Base-by-base conservation (phyloP, 2,113 vertebrate genomes). In the Cynocephalus volans region DNA sequence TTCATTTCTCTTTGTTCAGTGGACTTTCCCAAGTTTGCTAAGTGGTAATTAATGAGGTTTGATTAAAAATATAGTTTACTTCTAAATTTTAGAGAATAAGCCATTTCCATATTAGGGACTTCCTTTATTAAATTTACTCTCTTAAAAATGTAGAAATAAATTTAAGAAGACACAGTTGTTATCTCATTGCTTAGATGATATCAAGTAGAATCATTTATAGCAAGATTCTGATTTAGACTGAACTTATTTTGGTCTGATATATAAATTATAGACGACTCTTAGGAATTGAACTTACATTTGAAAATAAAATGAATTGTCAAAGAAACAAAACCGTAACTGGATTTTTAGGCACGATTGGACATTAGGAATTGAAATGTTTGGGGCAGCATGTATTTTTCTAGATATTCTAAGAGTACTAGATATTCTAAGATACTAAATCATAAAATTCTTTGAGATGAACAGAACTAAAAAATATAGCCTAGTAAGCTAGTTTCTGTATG, bases 241-340 rank as follows among this genome's bases (percentile, higher is more conserved):
- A 2, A 79, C 8, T 7, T 62, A 28, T 87, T 79, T 90, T 67
- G 62, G 9, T 93, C 94, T 86, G 17, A 87, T 76, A 52, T 60
- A 26, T 21, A 64, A 28, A 5, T 36, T 86, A 90, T 18, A 2
- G 6, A 28, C 70, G 41, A 56, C 10, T 70, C 7, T 60, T 58
- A 86, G 28, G 15, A 26, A 76, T 0, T 36, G 17, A 81, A 83
- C 77, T 83, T 87, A 45, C 11, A 31, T 56, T 64, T 62, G 79
- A 92, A 95, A 96, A 89, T 33, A 93, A 93, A 79, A 91, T 33
- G 24, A 56, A 52, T 9, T 72, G 21, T 58, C 77, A 89, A 64
- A 73, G 24, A 94, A 80, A 69, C 2, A 56, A 95, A 95, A 45
- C 10, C 17, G 48, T 58, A 60, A 70, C 13, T 36, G 65, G 50